Conservation (phyloP, 2,113 vertebrate species). For the Oplegnathus fasciatus region DNA sequence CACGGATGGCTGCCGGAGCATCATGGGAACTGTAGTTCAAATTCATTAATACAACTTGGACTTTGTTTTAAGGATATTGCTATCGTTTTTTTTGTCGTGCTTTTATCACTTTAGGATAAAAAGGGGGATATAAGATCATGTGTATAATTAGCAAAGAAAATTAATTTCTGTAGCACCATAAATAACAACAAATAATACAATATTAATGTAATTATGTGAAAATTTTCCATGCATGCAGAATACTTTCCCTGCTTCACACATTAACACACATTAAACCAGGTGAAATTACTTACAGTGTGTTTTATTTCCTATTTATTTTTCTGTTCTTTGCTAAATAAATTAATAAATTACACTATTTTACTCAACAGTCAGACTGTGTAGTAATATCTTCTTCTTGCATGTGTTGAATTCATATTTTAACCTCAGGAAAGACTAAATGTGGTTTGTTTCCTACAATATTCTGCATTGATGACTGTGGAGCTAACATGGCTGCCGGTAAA, state of each 20-base stretch:
- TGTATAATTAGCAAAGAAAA: background rate
- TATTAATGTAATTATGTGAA: background rate
- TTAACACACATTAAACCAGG: background rate
- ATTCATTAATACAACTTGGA: background rate
- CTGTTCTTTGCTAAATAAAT: background rate
- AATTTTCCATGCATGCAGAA: background rate
- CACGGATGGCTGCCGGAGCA: conserved; percentile 5
- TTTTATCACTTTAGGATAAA: background rate
- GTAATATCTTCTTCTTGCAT: background rate
- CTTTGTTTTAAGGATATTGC: background rate
- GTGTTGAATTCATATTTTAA: background rate
- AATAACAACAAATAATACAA: background rate
- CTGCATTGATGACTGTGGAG: background rate
- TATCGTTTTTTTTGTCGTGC: background rate
- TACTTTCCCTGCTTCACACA: background rate
- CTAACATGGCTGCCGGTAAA: conserved; percentile 71
- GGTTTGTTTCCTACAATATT: background rate
- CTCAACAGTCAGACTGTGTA: background rate
- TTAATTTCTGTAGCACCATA: background rate
- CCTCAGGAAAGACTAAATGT: background rate
- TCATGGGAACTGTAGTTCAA: conserved; percentile 73
- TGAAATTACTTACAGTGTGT: background rate
- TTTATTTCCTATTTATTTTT: background rate
- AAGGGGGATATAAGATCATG: background rate
- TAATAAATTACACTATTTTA: background rate